Conservation (phyloP, 2,888 invertebrate species). For the Pachliopta kotzebuea region DNA sequence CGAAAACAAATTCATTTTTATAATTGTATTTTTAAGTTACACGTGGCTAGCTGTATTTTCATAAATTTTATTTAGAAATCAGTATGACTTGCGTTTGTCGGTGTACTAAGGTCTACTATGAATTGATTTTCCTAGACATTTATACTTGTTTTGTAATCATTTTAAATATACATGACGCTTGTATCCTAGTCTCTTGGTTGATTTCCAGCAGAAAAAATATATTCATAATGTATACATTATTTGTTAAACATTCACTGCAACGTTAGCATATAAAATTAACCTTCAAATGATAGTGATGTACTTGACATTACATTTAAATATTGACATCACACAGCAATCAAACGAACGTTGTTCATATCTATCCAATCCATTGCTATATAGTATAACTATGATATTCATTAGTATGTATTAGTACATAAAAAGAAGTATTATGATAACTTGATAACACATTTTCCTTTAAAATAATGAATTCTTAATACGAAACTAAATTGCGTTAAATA, state of each 20-base stretch:
- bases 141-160: not conserved
- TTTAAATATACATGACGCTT: not conserved
- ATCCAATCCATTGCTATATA: not conserved
- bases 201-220: not conserved
- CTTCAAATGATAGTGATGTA: not conserved
- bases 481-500: too few relatives aligned
- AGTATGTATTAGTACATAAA: not conserved
- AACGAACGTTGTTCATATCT: not conserved
- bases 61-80: not conserved
- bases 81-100: too few relatives aligned
- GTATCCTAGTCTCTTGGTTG: not conserved
- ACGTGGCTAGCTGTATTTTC: not conserved
- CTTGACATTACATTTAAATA: not conserved
- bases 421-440: too few relatives aligned
- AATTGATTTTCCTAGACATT: not conserved
- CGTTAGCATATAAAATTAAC: not conserved
- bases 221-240: not conserved
- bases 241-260: not conserved
- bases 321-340: not conserved
- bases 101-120: not conserved
- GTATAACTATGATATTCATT: not conserved
- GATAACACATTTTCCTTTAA: too few relatives aligned
- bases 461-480: too few relatives aligned
- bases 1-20: not conserved
- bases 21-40: not conserved